phyloP scores from a whole-genome alignment of 2,888 invertebrate genomes.

The Aphidoletes aphidimyza region DNA sequence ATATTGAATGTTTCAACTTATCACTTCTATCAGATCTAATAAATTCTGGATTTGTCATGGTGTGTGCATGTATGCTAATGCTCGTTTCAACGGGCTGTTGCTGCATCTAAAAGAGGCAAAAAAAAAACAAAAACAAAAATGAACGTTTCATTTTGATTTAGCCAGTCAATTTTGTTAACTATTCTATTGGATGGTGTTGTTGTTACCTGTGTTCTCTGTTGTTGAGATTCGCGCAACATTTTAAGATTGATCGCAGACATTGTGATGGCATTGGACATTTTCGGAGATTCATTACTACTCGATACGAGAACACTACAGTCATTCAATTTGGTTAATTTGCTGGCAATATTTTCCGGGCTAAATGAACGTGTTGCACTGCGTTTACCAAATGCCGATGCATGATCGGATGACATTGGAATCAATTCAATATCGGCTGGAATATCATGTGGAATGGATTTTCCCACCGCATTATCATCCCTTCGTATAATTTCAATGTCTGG shows the following conservation, averaged over 20 bases:
- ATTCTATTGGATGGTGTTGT: neutral
- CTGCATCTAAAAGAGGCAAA: neutral
- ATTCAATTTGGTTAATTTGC: slow-evolving; percentile 58
- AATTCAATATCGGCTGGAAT: slow-evolving; percentile 55
- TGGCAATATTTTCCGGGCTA: slow-evolving; percentile 58
- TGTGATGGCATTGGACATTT: slow-evolving; percentile 17
- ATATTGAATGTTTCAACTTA: slow-evolving; percentile 22
- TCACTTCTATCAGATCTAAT: slow-evolving; percentile 21
- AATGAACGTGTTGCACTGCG: slow-evolving; percentile 57
- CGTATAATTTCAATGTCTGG: slow-evolving; percentile 43
- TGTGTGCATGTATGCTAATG: slow-evolving; percentile 34
- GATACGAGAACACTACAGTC: slow-evolving; percentile 8
- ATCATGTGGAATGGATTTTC: slow-evolving; percentile 56
- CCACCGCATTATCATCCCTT: slow-evolving; percentile 51
- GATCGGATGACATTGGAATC: slow-evolving; percentile 32
- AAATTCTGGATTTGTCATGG: slow-evolving; percentile 18
- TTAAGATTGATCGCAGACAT: slow-evolving; percentile 21
- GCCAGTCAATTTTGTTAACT: neutral
- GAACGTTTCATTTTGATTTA: neutral
- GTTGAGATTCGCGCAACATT: slow-evolving; percentile 48
- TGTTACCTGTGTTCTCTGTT: neutral
- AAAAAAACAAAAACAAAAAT: neutral
- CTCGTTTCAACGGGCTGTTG: slow-evolving; percentile 20
- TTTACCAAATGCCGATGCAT: neutral
- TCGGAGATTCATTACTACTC: neutral